Evolutionary conservation across 2,888 invertebrate genomes (phyloP), one percentile per base, ranked within the genome.

Genomic region (Callosobruchus maculatus): DNA sequence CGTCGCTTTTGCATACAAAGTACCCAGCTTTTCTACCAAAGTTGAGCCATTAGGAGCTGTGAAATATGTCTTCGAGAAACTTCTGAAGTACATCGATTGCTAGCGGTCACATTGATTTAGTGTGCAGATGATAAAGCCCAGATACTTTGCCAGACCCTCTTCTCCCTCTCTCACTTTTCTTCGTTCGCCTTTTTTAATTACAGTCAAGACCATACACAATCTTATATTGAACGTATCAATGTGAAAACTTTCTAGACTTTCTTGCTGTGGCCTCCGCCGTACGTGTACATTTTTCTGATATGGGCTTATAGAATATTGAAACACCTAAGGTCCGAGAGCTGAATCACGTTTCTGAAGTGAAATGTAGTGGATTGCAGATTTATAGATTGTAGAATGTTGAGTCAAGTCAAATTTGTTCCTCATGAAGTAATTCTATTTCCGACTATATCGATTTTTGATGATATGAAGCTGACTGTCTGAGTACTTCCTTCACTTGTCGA

Each of bases 1-100:
- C 66, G 74, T 73, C 72, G 71, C 68, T 72, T 74, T 74, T 76
- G 78, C 77, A 78, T 78, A 78, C 74, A 77, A 76, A 77, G 76
- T 71, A 71, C 71, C 26, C 7, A 72, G 67, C 30, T 67, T 75
- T 77, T 76, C 75, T 77, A 70, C 72, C 22, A 49, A 74, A 76
- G 70, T 77, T 75, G 67, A 73, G 73, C 77, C 76, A 76, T 77
- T 74, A 78, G 76, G 70, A 74, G 72, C 68, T 26, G 73, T 76
- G 73, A 77, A 77, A 75, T 76, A 74, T 76, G 72, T 74, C 76
- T 72, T 69, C 74, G 66, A 49, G 26, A 71, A 78, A 76, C 70
- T 76, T 77, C 74, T 73, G 74, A 74, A 72, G 76, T 68, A 49
- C 75, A 76, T 75, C 74, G 76, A 78, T 77, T 76, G 74, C 74